A percentile compares a stretch with the other conserved stretches of the same genome.
Evolutionary conservation across 2,888 invertebrate species (phyloP).

Genomic region (Oscheius sp.): DNA sequence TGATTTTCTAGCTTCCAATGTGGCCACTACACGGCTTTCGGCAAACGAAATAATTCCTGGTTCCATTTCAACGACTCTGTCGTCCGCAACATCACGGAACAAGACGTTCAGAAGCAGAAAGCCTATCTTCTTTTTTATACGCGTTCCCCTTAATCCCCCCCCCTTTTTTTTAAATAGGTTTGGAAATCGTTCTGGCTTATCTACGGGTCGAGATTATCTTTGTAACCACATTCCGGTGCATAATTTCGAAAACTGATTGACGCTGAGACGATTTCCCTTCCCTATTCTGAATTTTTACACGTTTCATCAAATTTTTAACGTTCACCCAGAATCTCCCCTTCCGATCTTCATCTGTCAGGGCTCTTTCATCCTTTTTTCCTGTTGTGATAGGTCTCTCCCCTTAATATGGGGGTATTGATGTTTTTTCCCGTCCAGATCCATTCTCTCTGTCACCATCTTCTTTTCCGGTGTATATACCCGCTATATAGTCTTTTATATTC

Average conservation of each 20-base stretch:
- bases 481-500: not conserved
- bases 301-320: slow-evolving; percentile 2
- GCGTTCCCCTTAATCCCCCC: slow-evolving; percentile 17
- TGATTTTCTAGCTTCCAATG: slow-evolving; percentile 82
- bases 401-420: too few relatives aligned
- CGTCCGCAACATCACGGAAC: slow-evolving; percentile 81
- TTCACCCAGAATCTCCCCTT: slow-evolving; percentile 17
- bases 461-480: slow-evolving; percentile 11
- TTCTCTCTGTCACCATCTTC: not conserved
- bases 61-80: slow-evolving; percentile 88
- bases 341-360: slow-evolving; percentile 32
- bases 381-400: not conserved
- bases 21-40: slow-evolving; percentile 88
- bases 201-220: slow-evolving; percentile 23
- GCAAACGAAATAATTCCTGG: slow-evolving; percentile 84
- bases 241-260: slow-evolving; percentile 5
- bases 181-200: slow-evolving; percentile 16
- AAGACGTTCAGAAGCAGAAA: slow-evolving; percentile 83
- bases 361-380: slow-evolving; percentile 14
- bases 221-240: not conserved
- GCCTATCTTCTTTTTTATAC: slow-evolving; percentile 89
- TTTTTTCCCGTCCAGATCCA: not conserved
- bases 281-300: not conserved
- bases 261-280: not conserved
- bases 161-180: not conserved